Percentiles rank a stretch among this genome's conserved stretches.
These are phyloP conservation scores for Ctenochaetus hawaiiensis DNA, from an alignment of 2,797 vertebrate genomes.

Conservation along the genomic window DNA sequence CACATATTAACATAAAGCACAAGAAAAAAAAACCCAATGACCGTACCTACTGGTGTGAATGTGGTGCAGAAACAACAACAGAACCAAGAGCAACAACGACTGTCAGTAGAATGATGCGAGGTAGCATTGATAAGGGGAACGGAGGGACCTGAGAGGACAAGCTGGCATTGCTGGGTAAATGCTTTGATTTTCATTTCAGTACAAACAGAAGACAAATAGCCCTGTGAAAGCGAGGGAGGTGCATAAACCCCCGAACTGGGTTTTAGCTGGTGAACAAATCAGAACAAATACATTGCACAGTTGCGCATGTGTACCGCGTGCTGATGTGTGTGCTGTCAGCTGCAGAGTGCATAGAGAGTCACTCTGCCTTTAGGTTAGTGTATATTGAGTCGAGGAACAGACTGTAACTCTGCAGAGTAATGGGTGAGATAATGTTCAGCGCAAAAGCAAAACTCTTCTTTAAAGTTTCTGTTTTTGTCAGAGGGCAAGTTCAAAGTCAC, in stretches of 20 bases:
- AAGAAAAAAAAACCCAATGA: conserved; percentile 14
- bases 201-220: conserved; percentile 72
- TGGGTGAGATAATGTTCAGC: conserved; percentile 42
- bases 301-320: conserved; percentile 43
- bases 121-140: conserved; percentile 69
- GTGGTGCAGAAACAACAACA: conserved; percentile 38
- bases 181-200: conserved; percentile 71
- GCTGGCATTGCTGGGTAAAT: conserved; percentile 73
- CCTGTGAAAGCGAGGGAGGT: conserved; percentile 68
- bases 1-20: conserved; percentile 34
- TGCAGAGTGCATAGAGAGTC: conserved; percentile 44
- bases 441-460: conserved; percentile 55
- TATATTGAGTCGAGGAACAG: conserved; percentile 53
- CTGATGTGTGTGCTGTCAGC: conserved; percentile 55
- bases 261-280: conserved; percentile 76
- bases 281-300: conserved; percentile 50
- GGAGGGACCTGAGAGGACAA: conserved; percentile 74
- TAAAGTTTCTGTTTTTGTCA: conserved; percentile 47
- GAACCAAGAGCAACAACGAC: conserved; percentile 36
- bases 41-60: conserved; percentile 46
- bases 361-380: conserved; percentile 73
- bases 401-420: conserved; percentile 54
- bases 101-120: conserved; percentile 69
- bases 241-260: conserved; percentile 38
- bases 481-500: conserved; percentile 63